phyloP scores from a whole-genome alignment of 2,797 vertebrate species.

The Anguilla obscura region DNA sequence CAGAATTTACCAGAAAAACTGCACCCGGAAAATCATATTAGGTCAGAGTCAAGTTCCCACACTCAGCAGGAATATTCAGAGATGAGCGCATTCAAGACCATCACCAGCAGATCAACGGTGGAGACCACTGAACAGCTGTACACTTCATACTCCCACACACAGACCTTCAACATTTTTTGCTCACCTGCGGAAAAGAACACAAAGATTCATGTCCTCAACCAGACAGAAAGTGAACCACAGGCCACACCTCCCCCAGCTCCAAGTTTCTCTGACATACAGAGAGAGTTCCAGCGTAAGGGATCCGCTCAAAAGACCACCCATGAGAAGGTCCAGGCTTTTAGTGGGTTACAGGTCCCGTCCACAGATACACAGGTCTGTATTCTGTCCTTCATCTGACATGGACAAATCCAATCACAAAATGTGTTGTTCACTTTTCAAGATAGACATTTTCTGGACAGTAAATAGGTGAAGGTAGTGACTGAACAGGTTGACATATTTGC shows the following conservation, averaged over 20 bases:
- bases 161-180: constrained; percentile 53
- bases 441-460: neutral
- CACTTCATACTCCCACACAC: constrained; percentile 50
- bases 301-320: constrained; percentile 30
- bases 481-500: neutral
- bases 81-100: constrained; percentile 46
- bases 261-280: constrained; percentile 53
- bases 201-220: constrained; percentile 47
- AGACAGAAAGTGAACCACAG: constrained; percentile 40
- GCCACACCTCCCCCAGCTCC: constrained; percentile 44
- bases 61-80: constrained; percentile 46
- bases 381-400: neutral
- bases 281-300: constrained; percentile 45
- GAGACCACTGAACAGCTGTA: constrained; percentile 49
- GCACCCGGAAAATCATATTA: constrained; percentile 26
- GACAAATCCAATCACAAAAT: neutral
- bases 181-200: constrained; percentile 50
- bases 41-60: constrained; percentile 42
- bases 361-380: constrained; percentile 35
- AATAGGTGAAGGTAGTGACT: neutral
- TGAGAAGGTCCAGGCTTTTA: constrained; percentile 36
- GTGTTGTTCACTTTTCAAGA: neutral
- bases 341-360: constrained; percentile 29
- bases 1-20: constrained; percentile 44
- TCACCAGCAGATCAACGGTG: constrained; percentile 43